A percentile compares a stretch with the other conserved stretches of the same genome.
Conservation (phyloP, 1,140 invertebrate species). For the Coptotermes formosanus region DNA sequence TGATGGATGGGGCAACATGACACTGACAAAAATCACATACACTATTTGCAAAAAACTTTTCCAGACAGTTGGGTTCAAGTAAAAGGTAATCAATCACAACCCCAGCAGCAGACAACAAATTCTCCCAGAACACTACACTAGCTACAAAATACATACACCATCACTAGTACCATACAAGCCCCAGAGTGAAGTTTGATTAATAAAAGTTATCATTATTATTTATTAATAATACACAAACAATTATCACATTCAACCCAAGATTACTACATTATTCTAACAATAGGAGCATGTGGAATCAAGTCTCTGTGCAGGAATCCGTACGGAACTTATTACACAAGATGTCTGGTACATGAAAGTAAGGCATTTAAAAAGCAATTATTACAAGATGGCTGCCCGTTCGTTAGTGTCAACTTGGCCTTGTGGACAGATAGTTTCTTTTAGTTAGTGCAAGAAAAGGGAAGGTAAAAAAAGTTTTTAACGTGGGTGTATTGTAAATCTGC, state of each 20-base stretch:
- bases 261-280: conserved; percentile 47
- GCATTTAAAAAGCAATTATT: conserved; percentile 34
- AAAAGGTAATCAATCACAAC: not conserved
- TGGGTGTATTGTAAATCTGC: not conserved
- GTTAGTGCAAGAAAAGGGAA: conserved; percentile 48
- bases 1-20: not conserved
- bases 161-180: conserved; percentile 26
- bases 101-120: not conserved
- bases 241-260: conserved; percentile 49
- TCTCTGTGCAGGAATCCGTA: conserved; percentile 42
- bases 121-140: conserved; percentile 14
- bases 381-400: conserved; percentile 41
- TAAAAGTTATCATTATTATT: conserved; percentile 34
- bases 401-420: conserved; percentile 54
- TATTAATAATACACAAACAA: conserved; percentile 43
- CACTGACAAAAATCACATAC: conserved; percentile 25
- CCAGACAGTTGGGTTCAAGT: not conserved
- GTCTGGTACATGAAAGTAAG: conserved; percentile 36
- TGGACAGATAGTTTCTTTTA: conserved; percentile 47
- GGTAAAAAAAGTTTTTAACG: conserved; percentile 37
- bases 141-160: conserved; percentile 25
- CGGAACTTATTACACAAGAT: conserved; percentile 31
- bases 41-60: conserved; percentile 14
- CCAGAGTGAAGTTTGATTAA: conserved; percentile 36
- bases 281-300: conserved; percentile 46